Evolutionary conservation across 2,888 invertebrate species (phyloP).

Genomic region (Malthinus flaveolus): DNA sequence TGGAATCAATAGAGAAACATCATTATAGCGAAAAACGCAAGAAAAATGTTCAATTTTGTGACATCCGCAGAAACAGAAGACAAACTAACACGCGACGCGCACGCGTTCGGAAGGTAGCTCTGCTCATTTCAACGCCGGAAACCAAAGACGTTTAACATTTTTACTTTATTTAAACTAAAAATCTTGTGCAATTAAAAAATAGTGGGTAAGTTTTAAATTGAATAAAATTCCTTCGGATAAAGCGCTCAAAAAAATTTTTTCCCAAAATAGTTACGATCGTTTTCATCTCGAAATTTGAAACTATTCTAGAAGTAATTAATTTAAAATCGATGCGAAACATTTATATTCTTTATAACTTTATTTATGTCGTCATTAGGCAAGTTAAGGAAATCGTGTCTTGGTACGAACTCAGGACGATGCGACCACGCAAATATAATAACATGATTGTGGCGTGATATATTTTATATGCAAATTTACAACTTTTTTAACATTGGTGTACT

Average conservation of each 20-base stretch:
- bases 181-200: neutral
- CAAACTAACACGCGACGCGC: slow-evolving; percentile 38
- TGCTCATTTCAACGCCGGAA: slow-evolving; percentile 35
- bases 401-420: slow-evolving; percentile 49
- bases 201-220: neutral
- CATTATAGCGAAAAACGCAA: slow-evolving; percentile 12
- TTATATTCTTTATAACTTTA: slow-evolving; percentile 42
- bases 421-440: slow-evolving; percentile 54
- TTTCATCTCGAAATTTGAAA: slow-evolving; percentile 2
- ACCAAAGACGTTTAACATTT: slow-evolving; percentile 37
- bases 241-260: neutral
- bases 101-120: slow-evolving; percentile 31
- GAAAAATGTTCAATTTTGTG: slow-evolving; percentile 25
- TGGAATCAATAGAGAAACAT: slow-evolving; percentile 21
- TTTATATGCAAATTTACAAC: slow-evolving; percentile 39
- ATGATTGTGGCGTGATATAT: slow-evolving; percentile 48
- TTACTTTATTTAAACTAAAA: slow-evolving; percentile 9
- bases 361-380: slow-evolving; percentile 50
- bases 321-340: slow-evolving; percentile 41
- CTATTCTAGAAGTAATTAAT: slow-evolving; percentile 2
- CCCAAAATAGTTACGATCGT: neutral
- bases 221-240: neutral
- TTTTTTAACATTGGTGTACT: slow-evolving; percentile 21
- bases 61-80: slow-evolving; percentile 25
- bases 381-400: slow-evolving; percentile 51